Base-by-base conservation (phyloP, 2,888 invertebrate species). In the Xylota sylvarum region DNA sequence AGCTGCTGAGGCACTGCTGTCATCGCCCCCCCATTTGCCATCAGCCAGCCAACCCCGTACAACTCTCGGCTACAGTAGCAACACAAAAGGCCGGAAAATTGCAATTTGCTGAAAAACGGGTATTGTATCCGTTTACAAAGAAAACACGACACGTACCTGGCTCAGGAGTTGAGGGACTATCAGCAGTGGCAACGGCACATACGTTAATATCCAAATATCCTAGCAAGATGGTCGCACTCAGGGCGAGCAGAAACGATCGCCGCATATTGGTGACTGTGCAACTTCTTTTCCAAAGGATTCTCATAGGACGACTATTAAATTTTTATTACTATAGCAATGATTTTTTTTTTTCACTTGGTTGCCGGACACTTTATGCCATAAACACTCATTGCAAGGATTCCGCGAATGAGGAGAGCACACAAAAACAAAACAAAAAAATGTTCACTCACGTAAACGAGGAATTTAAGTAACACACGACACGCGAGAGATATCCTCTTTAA, bases 121-220 rank as follows among this genome's bases (percentile, higher is more conserved):
- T 58, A 65, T 77, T 80, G 70, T 70, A 67, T 80, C 80, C 76
- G 74, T 70, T 76, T 62, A 55, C 46, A 76, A 77, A n/a, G 70
- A 83, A 82, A 83, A 65, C 77, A 77, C 35, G 52, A 10, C 70
- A 85, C 83, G 72, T 88, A 89, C 89, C 89, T 88, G 88, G 88
- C 82, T 89, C 89, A 62, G 88, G 87, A 52, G 88, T 88, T 17
- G 89, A 88, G 40, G 88, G 83, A 17, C 70, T 82, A 69, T 89
- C 88, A 23, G 62, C 73, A 17, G 70, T 50, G 37, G 80, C 81
- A 74, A 50, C 79, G 17, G 64, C 76, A 56, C 69, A 77, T 48
- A 77, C 60, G 43, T 73, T 73, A 48, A 81, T 87, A 87, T 88
- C 88, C 86, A 88, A 77, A 81, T 87, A 84, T 88, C 83, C 88